phyloP scores from a whole-genome alignment of 2,888 invertebrate species.

The Hemaris fuciformis region DNA sequence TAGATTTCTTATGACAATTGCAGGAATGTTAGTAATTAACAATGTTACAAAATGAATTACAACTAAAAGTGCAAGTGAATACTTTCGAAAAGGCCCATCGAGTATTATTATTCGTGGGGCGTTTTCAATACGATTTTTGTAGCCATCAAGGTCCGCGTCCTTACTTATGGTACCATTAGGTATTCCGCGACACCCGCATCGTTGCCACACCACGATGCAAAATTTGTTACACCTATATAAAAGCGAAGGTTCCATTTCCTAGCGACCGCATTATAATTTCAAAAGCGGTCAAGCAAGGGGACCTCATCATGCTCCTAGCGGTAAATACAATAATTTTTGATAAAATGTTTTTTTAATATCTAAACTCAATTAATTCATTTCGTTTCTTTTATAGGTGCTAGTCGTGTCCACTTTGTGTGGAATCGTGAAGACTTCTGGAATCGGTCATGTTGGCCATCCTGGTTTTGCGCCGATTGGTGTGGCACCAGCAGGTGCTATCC shows the following conservation, averaged over 20 bases:
- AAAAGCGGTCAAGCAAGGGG: constrained; percentile 57
- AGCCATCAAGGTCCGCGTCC: constrained; percentile 76
- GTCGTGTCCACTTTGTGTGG: constrained; percentile 47
- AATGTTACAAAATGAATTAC: constrained; percentile 1
- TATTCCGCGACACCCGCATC: constrained; percentile 70
- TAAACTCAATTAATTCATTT: background rate
- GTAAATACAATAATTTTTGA: constrained; percentile 38
- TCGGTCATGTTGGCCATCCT: constrained; percentile 33
- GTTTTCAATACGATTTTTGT: constrained; percentile 78
- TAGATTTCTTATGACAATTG: background rate
- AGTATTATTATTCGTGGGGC: constrained; percentile 73
- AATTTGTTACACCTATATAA: constrained; percentile 81
- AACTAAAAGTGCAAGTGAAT: constrained; percentile 26
- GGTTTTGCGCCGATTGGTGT: background rate
- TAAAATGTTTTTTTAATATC: background rate
- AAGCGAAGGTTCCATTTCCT: constrained; percentile 71
- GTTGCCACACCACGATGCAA: constrained; percentile 77
- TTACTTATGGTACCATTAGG: constrained; percentile 76
- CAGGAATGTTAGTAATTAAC: background rate
- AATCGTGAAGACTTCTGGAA: constrained; percentile 52
- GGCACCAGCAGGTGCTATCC: constrained; percentile 18
- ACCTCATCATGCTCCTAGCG: constrained; percentile 59
- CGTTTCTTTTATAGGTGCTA: constrained; percentile 44
- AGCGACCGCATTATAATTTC: constrained; percentile 72
- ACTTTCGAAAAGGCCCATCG: constrained; percentile 69